A percentile compares a stretch with the other conserved stretches of the same genome.
Conservation (phyloP, 1,140 invertebrate genomes). For the Pogonomyrmex californicus region DNA sequence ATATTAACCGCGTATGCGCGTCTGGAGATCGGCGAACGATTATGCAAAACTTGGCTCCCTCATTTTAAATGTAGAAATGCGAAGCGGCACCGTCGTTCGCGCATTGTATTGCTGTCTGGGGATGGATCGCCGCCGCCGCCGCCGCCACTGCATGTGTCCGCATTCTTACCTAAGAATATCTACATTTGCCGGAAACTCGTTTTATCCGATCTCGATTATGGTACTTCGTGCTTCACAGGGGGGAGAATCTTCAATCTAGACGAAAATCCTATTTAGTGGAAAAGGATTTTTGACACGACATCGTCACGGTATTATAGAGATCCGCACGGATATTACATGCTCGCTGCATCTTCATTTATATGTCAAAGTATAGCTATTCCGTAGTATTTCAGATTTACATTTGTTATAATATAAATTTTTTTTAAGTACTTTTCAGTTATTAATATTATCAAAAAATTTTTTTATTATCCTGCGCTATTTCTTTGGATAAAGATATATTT, state of each 20-base stretch:
- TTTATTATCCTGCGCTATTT: background rate
- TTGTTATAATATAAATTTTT: background rate
- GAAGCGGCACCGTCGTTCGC: conserved; percentile 56
- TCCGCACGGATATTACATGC: background rate
- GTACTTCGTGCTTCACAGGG: conserved; percentile 6
- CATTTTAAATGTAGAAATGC: conserved; percentile 75
- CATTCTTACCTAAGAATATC: background rate
- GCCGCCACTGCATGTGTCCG: background rate
- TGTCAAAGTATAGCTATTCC: background rate
- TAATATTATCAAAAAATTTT: background rate
- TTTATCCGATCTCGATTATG: conserved; percentile 39
- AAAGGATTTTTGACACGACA: conserved; percentile 17
- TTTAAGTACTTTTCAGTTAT: background rate
- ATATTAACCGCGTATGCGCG: conserved; percentile 69
- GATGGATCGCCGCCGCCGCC: conserved; percentile 58
- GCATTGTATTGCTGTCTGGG: conserved; percentile 51
- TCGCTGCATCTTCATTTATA: background rate
- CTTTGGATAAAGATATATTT: background rate
- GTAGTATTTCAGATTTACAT: background rate
- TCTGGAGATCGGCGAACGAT: conserved; percentile 68
- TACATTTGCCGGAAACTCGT: conserved; percentile 40
- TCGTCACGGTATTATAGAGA: background rate
- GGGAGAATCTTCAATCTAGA: conserved; percentile 9
- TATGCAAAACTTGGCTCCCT: conserved; percentile 72
- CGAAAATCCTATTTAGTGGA: conserved; percentile 25